phyloP scores from a whole-genome alignment of 2,113 vertebrate genomes.

The Synchiropus splendidus region DNA sequence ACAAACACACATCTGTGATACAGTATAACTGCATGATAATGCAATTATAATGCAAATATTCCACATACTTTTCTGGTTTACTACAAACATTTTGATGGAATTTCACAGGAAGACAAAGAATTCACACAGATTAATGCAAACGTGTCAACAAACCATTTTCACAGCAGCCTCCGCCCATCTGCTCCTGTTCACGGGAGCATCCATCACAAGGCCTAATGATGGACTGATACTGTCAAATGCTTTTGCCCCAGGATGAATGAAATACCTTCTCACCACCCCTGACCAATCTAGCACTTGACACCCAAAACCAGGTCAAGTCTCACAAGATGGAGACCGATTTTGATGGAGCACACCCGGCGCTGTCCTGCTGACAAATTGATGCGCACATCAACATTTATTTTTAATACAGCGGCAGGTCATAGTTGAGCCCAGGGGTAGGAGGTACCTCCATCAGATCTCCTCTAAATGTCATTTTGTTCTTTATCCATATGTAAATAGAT shows the following conservation, averaged over 20 bases:
- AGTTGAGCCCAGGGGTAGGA: background rate
- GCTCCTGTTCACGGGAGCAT: slow-evolving; percentile 27
- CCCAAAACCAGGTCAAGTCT: slow-evolving; percentile 47
- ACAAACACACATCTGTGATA: slow-evolving; percentile 28
- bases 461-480: no score
- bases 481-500: no score
- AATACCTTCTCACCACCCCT: slow-evolving; percentile 20
- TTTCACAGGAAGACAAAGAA: background rate
- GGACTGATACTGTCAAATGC: slow-evolving; percentile 34
- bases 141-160: slow-evolving; percentile 16
- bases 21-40: slow-evolving; percentile 7
- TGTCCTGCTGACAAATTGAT: slow-evolving; percentile 1
- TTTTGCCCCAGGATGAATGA: slow-evolving; percentile 26
- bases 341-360: slow-evolving; percentile 8
- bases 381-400: slow-evolving; percentile 6
- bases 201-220: slow-evolving; percentile 38
- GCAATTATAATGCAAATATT: no score
- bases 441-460: no score
- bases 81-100: no score
- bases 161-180: slow-evolving; percentile 32
- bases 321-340: slow-evolving; percentile 30
- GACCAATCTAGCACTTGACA: slow-evolving; percentile 35
- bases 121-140: no score
- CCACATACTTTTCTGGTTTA: no score
- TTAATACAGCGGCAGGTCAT: slow-evolving; percentile 2